Evolutionary conservation across 2,797 vertebrate genomes (phyloP).

Genomic region (Sebastolobus altivelis): DNA sequence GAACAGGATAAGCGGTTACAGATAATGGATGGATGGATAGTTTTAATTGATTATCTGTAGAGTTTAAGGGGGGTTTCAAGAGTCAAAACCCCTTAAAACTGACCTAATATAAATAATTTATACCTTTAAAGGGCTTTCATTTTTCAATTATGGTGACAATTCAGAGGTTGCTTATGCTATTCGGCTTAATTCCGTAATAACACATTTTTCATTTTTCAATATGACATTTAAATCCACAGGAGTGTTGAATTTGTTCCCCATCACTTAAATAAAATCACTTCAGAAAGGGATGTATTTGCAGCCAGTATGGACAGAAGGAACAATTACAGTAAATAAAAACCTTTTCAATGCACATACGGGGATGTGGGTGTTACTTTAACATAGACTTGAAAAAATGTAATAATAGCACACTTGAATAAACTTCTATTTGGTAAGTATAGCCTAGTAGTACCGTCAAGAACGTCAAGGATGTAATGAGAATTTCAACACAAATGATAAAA

Average conservation of each 20-base stretch:
- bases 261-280: not conserved
- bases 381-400: not conserved
- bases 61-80: not conserved
- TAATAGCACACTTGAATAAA: too few relatives aligned
- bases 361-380: not conserved
- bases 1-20: too few relatives aligned
- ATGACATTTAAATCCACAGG: not conserved
- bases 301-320: not conserved
- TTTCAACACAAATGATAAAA: too few relatives aligned
- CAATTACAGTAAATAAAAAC: not conserved
- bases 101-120: not conserved
- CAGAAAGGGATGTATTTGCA: not conserved
- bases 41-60: not conserved
- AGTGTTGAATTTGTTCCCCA: not conserved
- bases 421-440: too few relatives aligned
- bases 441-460: too few relatives aligned
- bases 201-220: not conserved
- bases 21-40: too few relatives aligned
- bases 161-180: not conserved
- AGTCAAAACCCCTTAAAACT: not conserved
- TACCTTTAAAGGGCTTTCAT: not conserved
- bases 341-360: not conserved
- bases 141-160: not conserved
- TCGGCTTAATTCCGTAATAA: not conserved
- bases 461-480: too few relatives aligned